Percentiles rank a stretch among this genome's conserved stretches.
These are phyloP conservation scores for Scomber colias DNA, from an alignment of 2,113 vertebrate species.

Conservation along the genomic window DNA sequence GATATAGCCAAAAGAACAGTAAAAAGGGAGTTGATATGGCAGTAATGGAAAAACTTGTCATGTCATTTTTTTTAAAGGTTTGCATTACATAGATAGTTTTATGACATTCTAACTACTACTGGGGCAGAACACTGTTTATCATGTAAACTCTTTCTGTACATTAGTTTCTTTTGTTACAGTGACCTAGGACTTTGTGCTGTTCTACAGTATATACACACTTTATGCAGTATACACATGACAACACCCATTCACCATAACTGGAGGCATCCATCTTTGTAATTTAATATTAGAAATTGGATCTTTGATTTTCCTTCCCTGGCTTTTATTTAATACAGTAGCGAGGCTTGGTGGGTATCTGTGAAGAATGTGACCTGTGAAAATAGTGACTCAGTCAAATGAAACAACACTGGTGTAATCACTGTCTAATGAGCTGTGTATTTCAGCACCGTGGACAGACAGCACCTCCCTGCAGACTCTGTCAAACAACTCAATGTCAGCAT, in stretches of 20 bases:
- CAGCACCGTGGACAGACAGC: conserved; percentile 39
- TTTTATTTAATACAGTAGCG: not conserved
- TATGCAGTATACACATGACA: not conserved
- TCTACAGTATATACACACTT: not conserved
- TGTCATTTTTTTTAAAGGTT: not conserved
- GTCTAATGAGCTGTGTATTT: conserved; percentile 35
- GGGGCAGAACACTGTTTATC: too few species aligned
- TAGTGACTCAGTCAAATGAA: not conserved
- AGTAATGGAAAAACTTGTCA: too few species aligned
- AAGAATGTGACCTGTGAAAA: not conserved
- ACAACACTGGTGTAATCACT: not conserved
- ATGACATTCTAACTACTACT: too few species aligned
- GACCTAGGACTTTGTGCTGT: not conserved
- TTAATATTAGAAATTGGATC: not conserved
- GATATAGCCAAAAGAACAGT: too few species aligned
- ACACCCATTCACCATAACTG: not conserved
- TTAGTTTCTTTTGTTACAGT: not conserved
- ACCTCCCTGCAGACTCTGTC: not conserved
- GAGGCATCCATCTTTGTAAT: not conserved
- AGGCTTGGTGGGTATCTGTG: not conserved
- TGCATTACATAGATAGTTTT: not conserved
- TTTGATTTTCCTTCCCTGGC: too few species aligned
- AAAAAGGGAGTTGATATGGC: too few species aligned
- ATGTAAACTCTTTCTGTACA: not conserved
- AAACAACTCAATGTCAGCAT: not conserved